A percentile compares a stretch with the other conserved stretches of the same genome.
These are phyloP conservation scores for Candoia aspera DNA, from an alignment of 2,113 vertebrate genomes.

Conservation along the genomic window DNA sequence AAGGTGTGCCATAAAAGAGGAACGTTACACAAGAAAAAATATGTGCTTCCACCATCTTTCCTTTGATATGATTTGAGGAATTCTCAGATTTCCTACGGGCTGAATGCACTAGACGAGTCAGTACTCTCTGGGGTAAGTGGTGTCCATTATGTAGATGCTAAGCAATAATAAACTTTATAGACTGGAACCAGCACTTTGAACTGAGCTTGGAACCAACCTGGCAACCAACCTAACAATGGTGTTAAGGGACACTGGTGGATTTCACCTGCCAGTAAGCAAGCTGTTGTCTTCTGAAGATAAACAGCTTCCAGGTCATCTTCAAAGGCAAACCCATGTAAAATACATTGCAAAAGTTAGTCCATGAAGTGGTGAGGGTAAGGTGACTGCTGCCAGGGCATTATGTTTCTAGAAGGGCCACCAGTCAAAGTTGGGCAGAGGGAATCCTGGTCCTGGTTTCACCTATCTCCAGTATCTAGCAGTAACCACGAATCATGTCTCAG, in stretches of 20 bases:
- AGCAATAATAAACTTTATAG: neutral
- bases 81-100: neutral
- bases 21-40: neutral
- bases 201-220: neutral
- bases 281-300: neutral
- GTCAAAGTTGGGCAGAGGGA: neutral
- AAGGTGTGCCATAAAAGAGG: neutral
- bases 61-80: neutral
- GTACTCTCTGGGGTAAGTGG: neutral
- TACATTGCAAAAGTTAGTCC: neutral
- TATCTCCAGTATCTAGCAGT: neutral
- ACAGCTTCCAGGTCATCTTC: neutral
- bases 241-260: neutral
- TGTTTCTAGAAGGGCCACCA: neutral
- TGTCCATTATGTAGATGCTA: neutral
- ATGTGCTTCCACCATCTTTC: neutral
- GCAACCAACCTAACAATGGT: neutral
- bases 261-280: neutral
- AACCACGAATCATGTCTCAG: neutral
- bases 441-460: neutral
- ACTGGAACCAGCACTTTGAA: neutral
- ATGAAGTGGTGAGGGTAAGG: neutral
- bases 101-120: neutral
- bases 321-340: neutral
- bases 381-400: neutral